phyloP scores from a whole-genome alignment of 2,113 vertebrate species.

The Anarhynchus alexandrinus region DNA sequence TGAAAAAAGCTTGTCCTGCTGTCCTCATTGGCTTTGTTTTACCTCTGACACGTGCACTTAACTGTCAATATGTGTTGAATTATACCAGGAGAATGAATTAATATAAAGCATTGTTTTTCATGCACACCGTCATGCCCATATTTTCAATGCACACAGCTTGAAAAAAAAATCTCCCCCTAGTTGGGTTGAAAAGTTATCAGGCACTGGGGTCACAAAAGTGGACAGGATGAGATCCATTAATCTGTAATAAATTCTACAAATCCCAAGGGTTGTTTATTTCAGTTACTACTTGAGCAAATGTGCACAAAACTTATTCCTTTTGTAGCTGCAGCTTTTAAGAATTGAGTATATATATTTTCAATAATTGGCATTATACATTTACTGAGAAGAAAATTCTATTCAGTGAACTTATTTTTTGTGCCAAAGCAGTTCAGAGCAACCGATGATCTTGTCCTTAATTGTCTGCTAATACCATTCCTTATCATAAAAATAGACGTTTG shows the following conservation, averaged over 20 bases:
- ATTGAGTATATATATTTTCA: neutral
- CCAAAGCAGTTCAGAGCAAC: neutral
- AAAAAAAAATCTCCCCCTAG: fast-evolving
- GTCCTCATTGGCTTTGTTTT: neutral
- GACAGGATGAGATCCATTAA: neutral
- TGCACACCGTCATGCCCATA: neutral
- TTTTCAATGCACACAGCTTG: neutral
- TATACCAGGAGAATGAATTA: neutral
- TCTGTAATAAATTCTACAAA: neutral
- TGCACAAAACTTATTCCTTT: neutral
- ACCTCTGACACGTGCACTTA: neutral
- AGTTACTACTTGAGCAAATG: neutral
- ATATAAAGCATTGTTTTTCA: neutral
- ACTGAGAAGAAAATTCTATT: neutral
- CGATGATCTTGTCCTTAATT: neutral
- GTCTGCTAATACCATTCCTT: neutral
- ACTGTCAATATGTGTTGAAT: neutral
- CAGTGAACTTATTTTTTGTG: neutral
- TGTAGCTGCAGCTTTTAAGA: neutral
- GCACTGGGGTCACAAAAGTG: neutral
- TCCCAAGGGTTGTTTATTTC: neutral
- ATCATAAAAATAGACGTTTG: neutral
- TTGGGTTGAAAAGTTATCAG: neutral
- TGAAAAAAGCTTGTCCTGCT: neutral
- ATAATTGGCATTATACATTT: neutral